A percentile compares a stretch with the other conserved stretches of the same genome.
phyloP scores from a whole-genome alignment of 2,888 invertebrate genomes.

The Busseola fusca region DNA sequence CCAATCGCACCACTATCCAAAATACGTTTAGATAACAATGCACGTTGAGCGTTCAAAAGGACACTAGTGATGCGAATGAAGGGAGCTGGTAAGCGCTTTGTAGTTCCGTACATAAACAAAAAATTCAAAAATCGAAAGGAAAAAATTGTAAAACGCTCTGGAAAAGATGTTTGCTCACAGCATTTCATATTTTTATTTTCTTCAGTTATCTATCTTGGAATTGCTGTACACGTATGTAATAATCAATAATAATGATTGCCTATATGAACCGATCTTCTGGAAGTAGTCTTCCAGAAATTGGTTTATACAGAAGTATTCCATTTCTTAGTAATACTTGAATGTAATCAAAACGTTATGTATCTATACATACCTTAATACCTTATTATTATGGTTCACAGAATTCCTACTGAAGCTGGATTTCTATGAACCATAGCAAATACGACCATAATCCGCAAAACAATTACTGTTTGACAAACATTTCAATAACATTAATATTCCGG shows the following conservation, averaged over 20 bases:
- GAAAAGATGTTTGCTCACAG: not conserved
- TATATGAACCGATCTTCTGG: not conserved
- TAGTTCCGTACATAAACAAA: not conserved
- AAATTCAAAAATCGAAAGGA: too few species aligned
- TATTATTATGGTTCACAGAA: too few species aligned
- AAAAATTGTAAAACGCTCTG: not conserved
- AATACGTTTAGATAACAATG: slow-evolving; percentile 18
- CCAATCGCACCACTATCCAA: slow-evolving; percentile 24
- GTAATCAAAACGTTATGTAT: not conserved
- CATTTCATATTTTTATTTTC: not conserved
- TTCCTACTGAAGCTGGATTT: not conserved
- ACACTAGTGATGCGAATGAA: slow-evolving; percentile 13
- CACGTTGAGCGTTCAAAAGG: slow-evolving; percentile 13
- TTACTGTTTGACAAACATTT: not conserved
- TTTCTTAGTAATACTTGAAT: not conserved
- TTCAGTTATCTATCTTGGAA: too few species aligned
- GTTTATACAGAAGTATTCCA: not conserved
- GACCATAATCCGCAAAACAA: not conserved
- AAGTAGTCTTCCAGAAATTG: not conserved
- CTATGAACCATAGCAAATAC: not conserved
- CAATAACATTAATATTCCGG: not conserved
- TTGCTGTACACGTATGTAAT: not conserved
- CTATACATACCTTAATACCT: too few species aligned
- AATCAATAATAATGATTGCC: not conserved
- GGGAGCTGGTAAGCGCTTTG: not conserved